phyloP scores from a whole-genome alignment of 2,113 vertebrate species.

The Cryptoleucopteryx plumbea region DNA sequence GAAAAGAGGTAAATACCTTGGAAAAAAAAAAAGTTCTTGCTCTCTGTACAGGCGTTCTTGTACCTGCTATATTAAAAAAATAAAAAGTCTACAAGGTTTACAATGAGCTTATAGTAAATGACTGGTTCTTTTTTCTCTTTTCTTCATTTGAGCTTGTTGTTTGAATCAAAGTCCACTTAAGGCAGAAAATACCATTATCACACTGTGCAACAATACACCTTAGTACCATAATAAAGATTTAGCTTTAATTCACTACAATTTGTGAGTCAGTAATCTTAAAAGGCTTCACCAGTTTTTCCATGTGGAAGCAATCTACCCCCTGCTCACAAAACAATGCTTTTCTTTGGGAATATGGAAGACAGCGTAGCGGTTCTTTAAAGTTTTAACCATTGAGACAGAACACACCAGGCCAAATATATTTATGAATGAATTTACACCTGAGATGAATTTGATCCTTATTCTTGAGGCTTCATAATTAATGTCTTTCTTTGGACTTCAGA shows the following conservation, averaged over 20 bases:
- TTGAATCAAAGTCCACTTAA: conserved; percentile 51
- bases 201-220: background rate
- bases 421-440: background rate
- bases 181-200: conserved; percentile 63
- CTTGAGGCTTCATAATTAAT: background rate
- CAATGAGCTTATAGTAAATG: background rate
- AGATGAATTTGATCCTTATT: background rate
- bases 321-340: conserved; percentile 17
- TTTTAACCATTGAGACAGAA: conserved; percentile 5
- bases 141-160: background rate
- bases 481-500: background rate
- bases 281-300: conserved; percentile 11
- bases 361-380: background rate
- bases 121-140: background rate
- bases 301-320: conserved; percentile 45
- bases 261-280: conserved; percentile 62
- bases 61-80: background rate
- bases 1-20: background rate
- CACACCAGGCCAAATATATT: background rate
- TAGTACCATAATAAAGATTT: conserved; percentile 57
- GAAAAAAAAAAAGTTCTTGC: background rate
- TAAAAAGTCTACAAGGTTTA: background rate
- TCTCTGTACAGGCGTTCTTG: background rate
- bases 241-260: conserved; percentile 66
- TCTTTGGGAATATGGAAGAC: background rate